Evolutionary conservation across 2,888 invertebrate species (phyloP), one percentile per base, ranked within the genome.

Genomic region (Scaptomyza reducta): DNA sequence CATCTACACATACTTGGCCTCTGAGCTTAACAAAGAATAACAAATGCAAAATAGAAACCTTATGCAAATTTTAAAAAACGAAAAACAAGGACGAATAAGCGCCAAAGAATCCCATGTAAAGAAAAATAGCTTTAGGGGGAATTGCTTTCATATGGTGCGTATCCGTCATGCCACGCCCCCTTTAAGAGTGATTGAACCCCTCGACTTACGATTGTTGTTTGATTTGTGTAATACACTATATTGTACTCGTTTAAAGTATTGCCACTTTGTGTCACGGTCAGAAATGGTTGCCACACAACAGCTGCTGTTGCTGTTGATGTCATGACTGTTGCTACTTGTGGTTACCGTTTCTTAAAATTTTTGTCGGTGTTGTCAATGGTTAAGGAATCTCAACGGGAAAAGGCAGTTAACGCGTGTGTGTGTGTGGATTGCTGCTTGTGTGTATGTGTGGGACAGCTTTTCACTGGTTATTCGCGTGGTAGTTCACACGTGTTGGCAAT

Each of bases 131-230:
- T 13, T 13, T 13, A 9, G 1, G 22, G 13, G 35, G 10, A 11
- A 6, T 18, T n/a, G 7, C 18, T 13, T 42, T 35, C 14, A 27
- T 16, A 14, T 31, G 14, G n/a, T n/a, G n/a, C n/a, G n/a, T n/a
- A n/a, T n/a, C n/a, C n/a, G n/a, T n/a, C 14, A 38, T 60, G 69
- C 53, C 60, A 46, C 60, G 42, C 69, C 18, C 45, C 49, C 33
- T 11, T 35, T 5, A 13, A 9, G 29, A 35, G 14, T 27, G 9
- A 31, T 55, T 57, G 58, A n/a, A n/a, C n/a, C n/a, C n/a, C n/a
- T 65, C 55, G 71, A 71, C 76, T 77, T 70, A 73, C 69, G 67
- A 69, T 70, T 70, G 70, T 79, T 80, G 63, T 77, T 73, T n/a
- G n/a, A 69, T 82, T 79, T 68, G 65, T 41, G 14, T 56, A 44